Base-by-base conservation (phyloP, 2,888 invertebrate genomes). In the Protophormia terraenovae region DNA sequence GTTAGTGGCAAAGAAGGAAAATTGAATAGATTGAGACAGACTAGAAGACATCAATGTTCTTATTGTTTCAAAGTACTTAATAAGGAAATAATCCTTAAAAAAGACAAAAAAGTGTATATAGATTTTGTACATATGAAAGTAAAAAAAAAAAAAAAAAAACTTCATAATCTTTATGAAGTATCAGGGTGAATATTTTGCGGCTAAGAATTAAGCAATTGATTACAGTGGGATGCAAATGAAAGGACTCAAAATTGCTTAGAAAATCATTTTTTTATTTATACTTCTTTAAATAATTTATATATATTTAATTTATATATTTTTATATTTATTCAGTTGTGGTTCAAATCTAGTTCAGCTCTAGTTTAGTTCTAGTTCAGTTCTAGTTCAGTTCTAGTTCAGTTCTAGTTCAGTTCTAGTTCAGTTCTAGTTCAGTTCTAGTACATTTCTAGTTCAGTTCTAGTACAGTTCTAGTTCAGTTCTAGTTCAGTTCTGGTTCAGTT, bases 71-170 rank as follows among this genome's bases (percentile, higher is more conserved):
- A 24, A 67, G 19, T n/a, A 41, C 19, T 75, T 50, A 71, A 27
- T 24, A 71, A 55, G 71, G 27, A 41, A 55, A 38, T 71, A 71
- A 58, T 55, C 71, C 41, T 35, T 38, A 27, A 0, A 1, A 64
- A n/a, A 64, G 12, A n/a, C n/a, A 64, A 27, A n/a, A 10, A 45
- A 10, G 2, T 45, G 8, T n/a, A 19, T 4, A 19, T 2, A 1
- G 8, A 14, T 19, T 47, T 47, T 19, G 16, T 38, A 19, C 19
- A 19, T n/a, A n/a, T 4, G 6, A 22, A 22, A 50, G 2, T 12
- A 60, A 3, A 19, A 60, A 19, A 19, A 60, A 41, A 22, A 53
- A 24, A 53, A 14, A 22, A 1, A 12, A n/a, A n/a, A 19, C 10
- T 60, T 29, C 45, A 22, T 8, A 50, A 67, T 19, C 50, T 50